Conservation (phyloP, 2,113 vertebrate species). For the Chunga burmeisteri region DNA sequence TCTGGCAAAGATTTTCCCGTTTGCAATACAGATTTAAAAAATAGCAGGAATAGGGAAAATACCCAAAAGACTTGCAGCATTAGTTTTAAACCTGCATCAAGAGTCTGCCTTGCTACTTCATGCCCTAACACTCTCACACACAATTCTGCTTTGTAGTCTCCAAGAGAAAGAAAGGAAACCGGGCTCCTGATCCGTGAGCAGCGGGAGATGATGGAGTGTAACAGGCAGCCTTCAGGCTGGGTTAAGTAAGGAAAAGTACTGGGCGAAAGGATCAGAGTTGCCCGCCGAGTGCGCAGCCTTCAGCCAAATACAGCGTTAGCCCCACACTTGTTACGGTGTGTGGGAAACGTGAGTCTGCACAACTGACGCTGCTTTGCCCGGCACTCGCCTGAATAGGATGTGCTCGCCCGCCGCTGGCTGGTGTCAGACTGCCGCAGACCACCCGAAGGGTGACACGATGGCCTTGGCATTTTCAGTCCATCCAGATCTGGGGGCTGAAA, state of each 20-base stretch:
- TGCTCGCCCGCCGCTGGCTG: neutral
- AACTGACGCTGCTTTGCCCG: neutral
- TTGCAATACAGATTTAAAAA: neutral
- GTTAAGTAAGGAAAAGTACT: neutral
- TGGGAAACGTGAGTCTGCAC: neutral
- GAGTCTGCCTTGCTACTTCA: neutral
- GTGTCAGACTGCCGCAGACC: neutral
- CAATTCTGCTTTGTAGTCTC: neutral
- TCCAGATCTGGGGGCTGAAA: neutral
- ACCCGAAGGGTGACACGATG: neutral
- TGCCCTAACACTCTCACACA: fast-evolving
- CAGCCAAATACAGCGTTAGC: neutral
- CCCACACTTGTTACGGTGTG: neutral
- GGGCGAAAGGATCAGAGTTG: neutral
- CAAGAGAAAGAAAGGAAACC: neutral
- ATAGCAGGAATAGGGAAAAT: neutral
- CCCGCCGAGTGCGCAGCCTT: fast-evolving
- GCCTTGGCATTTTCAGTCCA: neutral
- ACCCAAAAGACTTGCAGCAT: neutral
- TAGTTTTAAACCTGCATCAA: neutral
- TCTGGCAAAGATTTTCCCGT: neutral
- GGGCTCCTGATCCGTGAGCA: neutral
- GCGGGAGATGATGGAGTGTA: fast-evolving
- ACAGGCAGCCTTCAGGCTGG: neutral
- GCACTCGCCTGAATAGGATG: fast-evolving